Percentiles rank a stretch among this genome's conserved stretches.
Conservation (phyloP, 1,140 invertebrate species). For the Centruroides vittatus region DNA sequence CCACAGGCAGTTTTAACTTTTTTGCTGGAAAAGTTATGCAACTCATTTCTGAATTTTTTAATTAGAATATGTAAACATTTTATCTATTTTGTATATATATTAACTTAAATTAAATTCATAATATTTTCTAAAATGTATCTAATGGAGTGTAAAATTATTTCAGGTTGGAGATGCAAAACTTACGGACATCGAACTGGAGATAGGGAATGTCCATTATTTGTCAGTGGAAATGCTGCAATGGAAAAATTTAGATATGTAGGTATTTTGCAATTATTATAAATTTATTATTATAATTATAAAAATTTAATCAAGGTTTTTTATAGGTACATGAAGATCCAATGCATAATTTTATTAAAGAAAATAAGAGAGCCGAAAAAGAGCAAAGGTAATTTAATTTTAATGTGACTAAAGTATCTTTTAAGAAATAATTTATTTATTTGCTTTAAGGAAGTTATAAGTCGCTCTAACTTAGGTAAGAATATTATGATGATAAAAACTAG, state of each 20-base stretch:
- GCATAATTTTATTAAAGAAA: conserved; percentile 22
- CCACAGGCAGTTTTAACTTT: too few species aligned
- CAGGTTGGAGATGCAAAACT: conserved; percentile 24
- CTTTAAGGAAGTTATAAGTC: too few species aligned
- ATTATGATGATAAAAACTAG: too few species aligned
- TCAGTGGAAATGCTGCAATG: conserved; percentile 19
- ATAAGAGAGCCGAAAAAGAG: conserved; percentile 17
- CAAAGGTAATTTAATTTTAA: conserved; percentile 16
- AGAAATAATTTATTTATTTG: too few species aligned
- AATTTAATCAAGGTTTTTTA: neutral
- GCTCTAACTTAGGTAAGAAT: too few species aligned
- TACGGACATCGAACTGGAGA: conserved; percentile 25
- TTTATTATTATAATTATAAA: neutral
- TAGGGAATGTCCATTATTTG: conserved; percentile 24
- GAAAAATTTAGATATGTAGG: conserved; percentile 24
- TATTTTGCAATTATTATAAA: neutral
- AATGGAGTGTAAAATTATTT: neutral
- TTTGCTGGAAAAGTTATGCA: too few species aligned
- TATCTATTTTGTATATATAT: neutral
- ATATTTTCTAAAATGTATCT: neutral
- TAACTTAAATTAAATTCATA: neutral
- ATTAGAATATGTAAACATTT: too few species aligned
- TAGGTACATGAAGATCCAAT: conserved; percentile 24
- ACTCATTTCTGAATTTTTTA: too few species aligned
- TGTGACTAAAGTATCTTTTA: neutral